A percentile compares a stretch with the other conserved stretches of the same genome.
Evolutionary conservation across 2,797 vertebrate genomes (phyloP).

Genomic region (Ctenosaura bakeri): DNA sequence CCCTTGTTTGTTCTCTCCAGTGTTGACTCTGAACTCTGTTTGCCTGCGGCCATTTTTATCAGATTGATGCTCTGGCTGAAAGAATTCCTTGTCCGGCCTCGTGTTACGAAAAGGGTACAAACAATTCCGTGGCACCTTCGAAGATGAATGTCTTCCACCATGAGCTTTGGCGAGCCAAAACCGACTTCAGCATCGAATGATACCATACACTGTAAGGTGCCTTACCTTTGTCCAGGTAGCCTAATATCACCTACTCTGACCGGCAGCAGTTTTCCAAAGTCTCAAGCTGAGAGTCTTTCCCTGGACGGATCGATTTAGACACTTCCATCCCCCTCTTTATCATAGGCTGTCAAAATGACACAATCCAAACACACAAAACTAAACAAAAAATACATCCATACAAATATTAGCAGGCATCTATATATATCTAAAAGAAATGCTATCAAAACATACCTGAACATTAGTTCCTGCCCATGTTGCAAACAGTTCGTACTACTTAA

Average conservation of each 20-base stretch:
- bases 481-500: too few species aligned
- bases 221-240: background rate
- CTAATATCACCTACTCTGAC: background rate
- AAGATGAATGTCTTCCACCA: background rate
- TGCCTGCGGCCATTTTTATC: slow-evolving; percentile 6
- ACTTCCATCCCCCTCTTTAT: too few species aligned
- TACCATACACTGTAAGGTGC: too few species aligned
- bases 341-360: too few species aligned
- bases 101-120: slow-evolving; percentile 26
- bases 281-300: background rate
- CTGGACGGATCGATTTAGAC: too few species aligned
- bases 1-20: background rate
- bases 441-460: too few species aligned
- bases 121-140: slow-evolving; percentile 8
- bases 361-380: too few species aligned
- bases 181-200: background rate
- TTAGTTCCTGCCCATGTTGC: too few species aligned
- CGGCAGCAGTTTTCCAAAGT: background rate
- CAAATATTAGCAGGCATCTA: too few species aligned
- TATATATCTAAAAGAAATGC: too few species aligned
- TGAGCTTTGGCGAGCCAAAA: background rate
- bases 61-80: background rate
- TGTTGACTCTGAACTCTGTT: slow-evolving; percentile 28
- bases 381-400: too few species aligned
- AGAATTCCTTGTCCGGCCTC: slow-evolving; percentile 23